phyloP scores from a whole-genome alignment of 1,140 invertebrate genomes.

The Delia radicum region DNA sequence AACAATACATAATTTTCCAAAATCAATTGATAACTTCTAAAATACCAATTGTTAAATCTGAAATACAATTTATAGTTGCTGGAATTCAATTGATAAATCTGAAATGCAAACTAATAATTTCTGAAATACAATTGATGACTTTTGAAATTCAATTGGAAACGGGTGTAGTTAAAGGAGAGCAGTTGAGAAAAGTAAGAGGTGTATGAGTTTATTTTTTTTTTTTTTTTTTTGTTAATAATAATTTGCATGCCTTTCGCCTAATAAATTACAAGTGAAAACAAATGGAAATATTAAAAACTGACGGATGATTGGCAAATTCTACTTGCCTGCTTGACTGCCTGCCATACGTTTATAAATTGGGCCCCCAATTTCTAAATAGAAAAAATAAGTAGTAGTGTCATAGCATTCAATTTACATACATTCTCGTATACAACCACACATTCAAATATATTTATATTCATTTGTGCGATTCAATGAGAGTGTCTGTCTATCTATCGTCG shows the following conservation, averaged over 20 bases:
- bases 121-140: too few relatives aligned
- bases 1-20: too few relatives aligned
- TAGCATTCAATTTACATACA: neutral
- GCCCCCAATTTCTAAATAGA: neutral
- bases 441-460: neutral
- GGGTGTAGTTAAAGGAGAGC: too few relatives aligned
- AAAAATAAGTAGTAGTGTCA: neutral
- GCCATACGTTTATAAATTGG: neutral
- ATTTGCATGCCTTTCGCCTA: slow-evolving; percentile 25
- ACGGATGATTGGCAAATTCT: slow-evolving; percentile 27
- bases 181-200: neutral
- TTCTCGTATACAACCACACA: neutral
- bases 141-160: too few relatives aligned
- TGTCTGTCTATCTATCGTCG: slow-evolving; percentile 3
- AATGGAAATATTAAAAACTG: slow-evolving; percentile 30
- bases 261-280: slow-evolving; percentile 27
- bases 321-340: neutral
- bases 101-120: too few relatives aligned
- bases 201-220: neutral
- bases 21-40: too few relatives aligned
- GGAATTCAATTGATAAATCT: too few relatives aligned
- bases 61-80: too few relatives aligned
- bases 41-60: too few relatives aligned
- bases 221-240: neutral
- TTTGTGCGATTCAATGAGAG: neutral